Evolutionary conservation across 1,140 invertebrate species (phyloP), one percentile per base, ranked within the genome.

Genomic region (Diploscapter pachys): DNA sequence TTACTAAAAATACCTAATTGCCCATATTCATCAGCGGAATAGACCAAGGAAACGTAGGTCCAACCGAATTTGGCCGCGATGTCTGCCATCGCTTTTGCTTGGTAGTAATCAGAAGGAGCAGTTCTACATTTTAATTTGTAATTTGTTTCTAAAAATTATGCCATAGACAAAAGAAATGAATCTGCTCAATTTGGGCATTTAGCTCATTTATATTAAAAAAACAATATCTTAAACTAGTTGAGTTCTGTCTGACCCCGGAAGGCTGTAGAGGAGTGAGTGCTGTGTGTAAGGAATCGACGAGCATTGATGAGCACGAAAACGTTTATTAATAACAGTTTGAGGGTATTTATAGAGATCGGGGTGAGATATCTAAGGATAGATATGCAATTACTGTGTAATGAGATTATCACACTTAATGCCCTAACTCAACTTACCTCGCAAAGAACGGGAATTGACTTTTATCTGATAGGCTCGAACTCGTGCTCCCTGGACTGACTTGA

Each of bases 1-100:
- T 8, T 57, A 8, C 5, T 50, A 52, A 63, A 5, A 31, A 63
- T 76, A 72, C 76, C 78, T 52, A 72, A 68, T 83, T 91, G 91
- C 4, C 91, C 91, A 81, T 92, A 92, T 80, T 91, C 91, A 53
- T 91, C 91, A 80, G 91, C 90, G 64, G 91, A 90, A 9, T 90
- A 90, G 3, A 92, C 89, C 0, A 91, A 91, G 3, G 90, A 91
- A 53, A 92, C 90, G 83, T 91, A 92, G 73, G 90, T 90, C 91
- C 91, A 92, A 9, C 89, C 88, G 61, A 92, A 89, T 77, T 87
- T 82, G 74, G 88, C 87, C 31, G 91, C 87, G 64, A 92, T 89
- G 81, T 91, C 89, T 4, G 91, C 90, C 88, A 92, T 91, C 0
- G 90, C 91, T 75, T 89, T 78, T 0, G 90, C 91, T 85, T 92